A percentile compares a stretch with the other conserved stretches of the same genome.
phyloP scores from a whole-genome alignment of 2,113 vertebrate genomes.

The Astur gentilis region DNA sequence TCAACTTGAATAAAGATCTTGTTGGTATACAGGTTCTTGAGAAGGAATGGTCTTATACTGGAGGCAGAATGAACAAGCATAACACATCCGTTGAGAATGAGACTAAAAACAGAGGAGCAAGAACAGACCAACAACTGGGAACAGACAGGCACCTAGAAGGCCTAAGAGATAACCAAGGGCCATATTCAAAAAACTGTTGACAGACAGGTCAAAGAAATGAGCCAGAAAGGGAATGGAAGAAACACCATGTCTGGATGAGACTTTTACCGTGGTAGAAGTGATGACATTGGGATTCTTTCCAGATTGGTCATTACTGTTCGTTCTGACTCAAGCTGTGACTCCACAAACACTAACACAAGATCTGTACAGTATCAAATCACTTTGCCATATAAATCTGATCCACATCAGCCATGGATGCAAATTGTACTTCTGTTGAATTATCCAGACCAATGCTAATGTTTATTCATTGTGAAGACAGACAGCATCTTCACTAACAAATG shows the following conservation, averaged over 20 bases:
- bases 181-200: neutral
- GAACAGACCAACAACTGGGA: neutral
- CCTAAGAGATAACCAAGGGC: neutral
- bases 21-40: neutral
- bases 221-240: neutral
- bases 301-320: neutral
- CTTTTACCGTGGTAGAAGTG: neutral
- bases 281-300: neutral
- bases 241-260: neutral
- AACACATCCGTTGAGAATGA: neutral
- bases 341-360: neutral
- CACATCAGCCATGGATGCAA: neutral
- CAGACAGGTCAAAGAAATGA: neutral
- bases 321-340: neutral
- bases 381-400: neutral
- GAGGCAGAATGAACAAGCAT: neutral
- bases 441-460: neutral
- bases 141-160: neutral
- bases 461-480: neutral
- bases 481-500: neutral
- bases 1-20: neutral
- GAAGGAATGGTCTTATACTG: neutral
- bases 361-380: neutral
- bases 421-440: neutral
- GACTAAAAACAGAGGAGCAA: neutral